Base-by-base conservation (phyloP, 2,888 invertebrate species). In the Eupithecia centaureata region DNA sequence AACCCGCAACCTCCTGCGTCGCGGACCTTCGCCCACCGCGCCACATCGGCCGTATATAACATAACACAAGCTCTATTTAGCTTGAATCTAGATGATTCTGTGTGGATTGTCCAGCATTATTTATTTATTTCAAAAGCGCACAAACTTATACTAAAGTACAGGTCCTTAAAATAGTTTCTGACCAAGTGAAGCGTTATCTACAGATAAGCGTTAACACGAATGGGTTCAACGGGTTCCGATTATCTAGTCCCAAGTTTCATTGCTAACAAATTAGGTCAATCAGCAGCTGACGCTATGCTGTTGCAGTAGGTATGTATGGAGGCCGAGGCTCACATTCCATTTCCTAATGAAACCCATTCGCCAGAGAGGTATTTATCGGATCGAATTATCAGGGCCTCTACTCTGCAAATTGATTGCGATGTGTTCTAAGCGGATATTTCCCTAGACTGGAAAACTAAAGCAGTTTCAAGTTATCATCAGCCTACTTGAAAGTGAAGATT, bases 341-440 rank as follows among this genome's bases (percentile, higher is more conserved):
- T 63, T 65, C 63, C 62, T 69, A 66, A 69, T 69, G 69, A 69
- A 69, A 69, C 65, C 62, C 65, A 63, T 65, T 62, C 60, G 52
- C 59, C 54, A 51, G 63, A 69, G 56, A 63, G 65, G 69, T 63
- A 66, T 69, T 65, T 69, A 66, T 69, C 60, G 65, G 60, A 63
- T 69, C 63, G 63, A 66, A 66, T 69, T 63, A 69, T 69, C 65
- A 64, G 62, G 54, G 52, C 56, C 54, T 52, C 61, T 52, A 52
- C 28, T 54, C 61, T 59, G 54, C 65, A 42, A 69, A 58, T 54
- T 62, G 62, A 33, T 60, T 59, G 61, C 63, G 57, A n/a, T 47
- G 28, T 42, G 18, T 42, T 42, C 10, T 0, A 42, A 42, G 18
- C 18, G 18, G 42, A 42, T 18, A 42, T 10, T 42, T 18, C 10